Evolutionary conservation across 2,888 invertebrate genomes (phyloP).

Genomic region (Diaprepes abbreviatus): DNA sequence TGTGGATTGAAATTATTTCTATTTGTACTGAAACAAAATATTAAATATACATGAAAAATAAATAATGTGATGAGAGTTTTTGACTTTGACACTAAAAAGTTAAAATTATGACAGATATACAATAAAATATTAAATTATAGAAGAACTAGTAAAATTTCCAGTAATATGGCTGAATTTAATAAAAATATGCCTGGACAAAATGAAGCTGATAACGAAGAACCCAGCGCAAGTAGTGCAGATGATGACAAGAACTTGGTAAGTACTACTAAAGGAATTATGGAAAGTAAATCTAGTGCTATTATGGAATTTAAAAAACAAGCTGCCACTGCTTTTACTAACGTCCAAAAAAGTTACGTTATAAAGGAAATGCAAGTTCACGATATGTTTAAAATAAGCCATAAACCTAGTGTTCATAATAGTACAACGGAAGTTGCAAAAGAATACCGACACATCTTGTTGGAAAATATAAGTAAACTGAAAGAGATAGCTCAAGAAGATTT

Average conservation of each 20-base stretch:
- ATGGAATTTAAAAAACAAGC: not conserved
- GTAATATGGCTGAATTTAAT: not conserved
- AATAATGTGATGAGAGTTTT: too few relatives aligned
- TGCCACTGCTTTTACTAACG: conserved; percentile 1
- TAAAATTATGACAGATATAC: not conserved
- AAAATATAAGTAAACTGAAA: conserved; percentile 28
- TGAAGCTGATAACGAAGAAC: not conserved
- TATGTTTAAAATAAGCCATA: not conserved
- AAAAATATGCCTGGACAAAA: not conserved
- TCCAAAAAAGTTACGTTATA: conserved; percentile 15
- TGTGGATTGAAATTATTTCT: too few relatives aligned
- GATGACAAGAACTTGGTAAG: not conserved
- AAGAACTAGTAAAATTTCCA: not conserved
- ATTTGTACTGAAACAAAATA: too few relatives aligned
- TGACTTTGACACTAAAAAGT: not conserved
- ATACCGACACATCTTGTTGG: conserved; percentile 26
- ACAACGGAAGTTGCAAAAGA: not conserved
- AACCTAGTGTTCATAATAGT: not conserved
- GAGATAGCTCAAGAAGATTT: conserved; percentile 38
- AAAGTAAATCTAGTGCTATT: conserved; percentile 13
- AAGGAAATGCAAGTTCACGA: conserved; percentile 16
- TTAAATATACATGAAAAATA: too few relatives aligned
- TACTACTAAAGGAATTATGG: not conserved
- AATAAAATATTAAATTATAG: too few relatives aligned
- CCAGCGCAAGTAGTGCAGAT: not conserved